A percentile compares a stretch with the other conserved stretches of the same genome.
Conservation (phyloP, 2,113 vertebrate genomes). For the Hippocampus comes region DNA sequence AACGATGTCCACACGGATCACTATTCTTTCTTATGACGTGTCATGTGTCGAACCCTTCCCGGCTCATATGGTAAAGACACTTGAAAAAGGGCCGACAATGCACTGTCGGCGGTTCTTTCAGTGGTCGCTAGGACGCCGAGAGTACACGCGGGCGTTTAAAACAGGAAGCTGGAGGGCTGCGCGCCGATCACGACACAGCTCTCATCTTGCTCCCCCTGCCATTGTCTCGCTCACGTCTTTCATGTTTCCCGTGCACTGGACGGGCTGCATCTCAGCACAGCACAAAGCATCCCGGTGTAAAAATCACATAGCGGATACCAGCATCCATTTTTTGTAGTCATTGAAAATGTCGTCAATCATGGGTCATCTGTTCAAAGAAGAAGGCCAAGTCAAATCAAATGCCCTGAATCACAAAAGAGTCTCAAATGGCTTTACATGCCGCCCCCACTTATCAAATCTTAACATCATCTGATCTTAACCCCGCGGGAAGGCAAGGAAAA, state of each 20-base stretch:
- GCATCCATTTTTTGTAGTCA: not conserved
- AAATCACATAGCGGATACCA: no score
- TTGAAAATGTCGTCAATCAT: not conserved
- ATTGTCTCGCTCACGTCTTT: constrained; percentile 12
- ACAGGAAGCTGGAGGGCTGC: constrained; percentile 33
- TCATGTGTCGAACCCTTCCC: not conserved
- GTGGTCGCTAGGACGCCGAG: constrained; percentile 41
- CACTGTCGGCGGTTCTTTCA: not conserved
- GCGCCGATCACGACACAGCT: not conserved
- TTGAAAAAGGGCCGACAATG: not conserved
- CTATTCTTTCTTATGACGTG: not conserved
- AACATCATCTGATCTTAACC: no score
- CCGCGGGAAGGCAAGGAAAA: no score
- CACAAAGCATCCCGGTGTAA: no score
- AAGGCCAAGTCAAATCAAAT: not conserved
- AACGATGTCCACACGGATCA: not conserved
- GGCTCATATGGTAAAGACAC: not conserved
- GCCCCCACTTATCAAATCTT: no score
- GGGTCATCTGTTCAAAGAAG: not conserved
- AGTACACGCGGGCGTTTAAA: constrained; percentile 30
- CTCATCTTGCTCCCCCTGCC: constrained; percentile 7
- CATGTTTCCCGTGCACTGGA: not conserved
- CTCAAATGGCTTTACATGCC: no score
- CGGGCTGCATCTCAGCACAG: no score
- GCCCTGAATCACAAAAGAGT: no score